phyloP scores from a whole-genome alignment of 2,113 vertebrate genomes.

The Phylloscopus whistleri region DNA sequence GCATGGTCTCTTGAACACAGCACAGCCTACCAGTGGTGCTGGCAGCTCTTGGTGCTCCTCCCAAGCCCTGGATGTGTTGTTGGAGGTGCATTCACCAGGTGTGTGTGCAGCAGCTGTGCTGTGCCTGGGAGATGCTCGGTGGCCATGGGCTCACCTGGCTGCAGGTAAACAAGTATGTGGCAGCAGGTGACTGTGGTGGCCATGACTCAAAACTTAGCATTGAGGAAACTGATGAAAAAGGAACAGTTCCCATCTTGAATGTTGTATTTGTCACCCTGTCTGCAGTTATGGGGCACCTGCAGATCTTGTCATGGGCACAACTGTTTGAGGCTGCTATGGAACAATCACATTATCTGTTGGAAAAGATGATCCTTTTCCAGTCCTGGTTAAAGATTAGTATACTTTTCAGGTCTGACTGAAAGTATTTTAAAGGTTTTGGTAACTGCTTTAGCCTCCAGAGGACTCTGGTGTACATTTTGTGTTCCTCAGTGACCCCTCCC shows the following conservation, averaged over 20 bases:
- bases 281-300: not conserved
- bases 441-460: not conserved
- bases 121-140: not conserved
- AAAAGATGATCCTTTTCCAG: not conserved
- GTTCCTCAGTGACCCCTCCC: not conserved
- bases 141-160: not conserved
- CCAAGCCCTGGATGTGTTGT: not conserved
- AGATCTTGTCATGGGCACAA: not conserved
- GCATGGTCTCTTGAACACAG: not conserved
- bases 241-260: not conserved
- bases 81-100: not conserved
- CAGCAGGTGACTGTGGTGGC: not conserved
- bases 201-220: not conserved
- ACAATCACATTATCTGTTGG: not conserved
- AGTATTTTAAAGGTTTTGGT: not conserved
- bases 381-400: not conserved
- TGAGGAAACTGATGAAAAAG: not conserved
- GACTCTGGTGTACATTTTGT: not conserved
- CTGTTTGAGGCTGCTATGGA: not conserved
- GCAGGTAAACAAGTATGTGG: not conserved
- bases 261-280: not conserved
- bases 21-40: not conserved
- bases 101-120: not conserved
- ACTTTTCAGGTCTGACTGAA: not conserved
- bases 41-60: not conserved